Percentiles rank a stretch among this genome's conserved stretches.
Evolutionary conservation across 2,113 vertebrate genomes (phyloP).

Genomic region (Notiomystis cincta): DNA sequence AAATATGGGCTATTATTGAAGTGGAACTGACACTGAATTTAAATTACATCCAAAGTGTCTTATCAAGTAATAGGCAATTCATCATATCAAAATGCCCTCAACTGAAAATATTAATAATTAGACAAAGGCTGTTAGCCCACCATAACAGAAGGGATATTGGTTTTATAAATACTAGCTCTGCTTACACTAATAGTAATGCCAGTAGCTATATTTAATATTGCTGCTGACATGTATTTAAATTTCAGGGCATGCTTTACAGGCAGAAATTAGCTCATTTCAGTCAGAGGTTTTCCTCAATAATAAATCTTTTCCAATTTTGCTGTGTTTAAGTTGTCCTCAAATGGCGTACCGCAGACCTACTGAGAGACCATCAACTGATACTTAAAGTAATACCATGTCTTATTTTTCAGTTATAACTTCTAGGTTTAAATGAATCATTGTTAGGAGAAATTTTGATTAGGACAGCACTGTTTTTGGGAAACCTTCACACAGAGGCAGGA

Average conservation of each 20-base stretch:
- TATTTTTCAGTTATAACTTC: not conserved
- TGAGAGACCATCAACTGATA: not conserved
- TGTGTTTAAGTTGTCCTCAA: not conserved
- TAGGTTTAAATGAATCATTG: not conserved
- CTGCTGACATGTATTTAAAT: conserved; percentile 25
- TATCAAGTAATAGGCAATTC: not conserved
- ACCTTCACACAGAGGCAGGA: not conserved
- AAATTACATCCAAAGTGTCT: not conserved
- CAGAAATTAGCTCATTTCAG: not conserved
- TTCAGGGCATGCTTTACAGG: not conserved
- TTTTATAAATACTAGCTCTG: not conserved
- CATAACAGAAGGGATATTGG: not conserved
- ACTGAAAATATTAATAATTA: conserved; percentile 26
- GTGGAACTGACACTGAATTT: not conserved
- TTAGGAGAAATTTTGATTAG: not conserved
- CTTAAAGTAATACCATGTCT: not conserved
- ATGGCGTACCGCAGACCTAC: not conserved
- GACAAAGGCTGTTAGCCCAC: not conserved
- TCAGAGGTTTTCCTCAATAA: not conserved
- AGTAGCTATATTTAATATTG: conserved; percentile 25
- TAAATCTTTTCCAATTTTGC: not conserved
- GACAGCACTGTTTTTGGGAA: not conserved
- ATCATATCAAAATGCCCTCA: conserved; percentile 1
- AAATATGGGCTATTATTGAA: not conserved
- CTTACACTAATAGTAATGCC: not conserved